Conservation (phyloP, 2,797 vertebrate species). For the Iguana delicatissima region DNA sequence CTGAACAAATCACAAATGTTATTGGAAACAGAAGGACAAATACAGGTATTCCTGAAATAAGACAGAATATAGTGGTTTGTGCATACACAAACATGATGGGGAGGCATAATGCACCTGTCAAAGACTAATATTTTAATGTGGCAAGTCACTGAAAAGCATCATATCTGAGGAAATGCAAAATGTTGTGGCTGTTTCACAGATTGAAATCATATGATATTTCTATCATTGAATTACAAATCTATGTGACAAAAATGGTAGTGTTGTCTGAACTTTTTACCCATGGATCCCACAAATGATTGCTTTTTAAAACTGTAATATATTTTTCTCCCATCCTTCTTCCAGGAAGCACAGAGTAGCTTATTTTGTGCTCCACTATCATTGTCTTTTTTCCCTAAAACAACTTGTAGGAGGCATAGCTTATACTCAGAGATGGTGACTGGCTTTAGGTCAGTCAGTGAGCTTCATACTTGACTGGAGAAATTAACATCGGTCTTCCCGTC, state of each 20-base stretch:
- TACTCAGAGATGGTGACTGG: neutral
- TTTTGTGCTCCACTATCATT: neutral
- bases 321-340: neutral
- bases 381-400: neutral
- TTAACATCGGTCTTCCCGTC: neutral
- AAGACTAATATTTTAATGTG: neutral
- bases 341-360: neutral
- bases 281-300: neutral
- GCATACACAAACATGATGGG: neutral
- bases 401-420: neutral
- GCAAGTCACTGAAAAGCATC: neutral
- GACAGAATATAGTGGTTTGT: slow-evolving; percentile 19
- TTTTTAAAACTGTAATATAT: neutral
- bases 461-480: neutral
- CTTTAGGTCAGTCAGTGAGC: neutral
- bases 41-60: neutral
- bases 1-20: neutral
- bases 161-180: neutral
- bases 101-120: neutral
- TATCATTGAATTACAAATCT: neutral
- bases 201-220: neutral
- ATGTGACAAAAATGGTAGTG: neutral
- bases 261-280: neutral
- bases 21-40: neutral
- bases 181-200: neutral